Evolutionary conservation across 2,797 vertebrate genomes (phyloP).

Genomic region (Peromyscus melanophrys): DNA sequence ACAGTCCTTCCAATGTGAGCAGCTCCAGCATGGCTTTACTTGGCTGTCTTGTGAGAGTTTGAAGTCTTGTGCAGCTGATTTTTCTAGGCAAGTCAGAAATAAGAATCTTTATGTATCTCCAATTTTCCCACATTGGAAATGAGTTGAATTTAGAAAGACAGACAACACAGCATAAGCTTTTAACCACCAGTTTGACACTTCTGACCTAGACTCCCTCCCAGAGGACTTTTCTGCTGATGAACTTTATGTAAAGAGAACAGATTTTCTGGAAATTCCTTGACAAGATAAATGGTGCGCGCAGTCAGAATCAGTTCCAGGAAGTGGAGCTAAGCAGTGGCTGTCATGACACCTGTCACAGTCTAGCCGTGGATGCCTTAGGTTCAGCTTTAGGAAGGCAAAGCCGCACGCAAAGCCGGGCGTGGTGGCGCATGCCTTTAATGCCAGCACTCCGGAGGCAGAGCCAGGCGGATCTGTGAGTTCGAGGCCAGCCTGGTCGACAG

Average conservation of each 20-base stretch:
- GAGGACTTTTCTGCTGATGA: neutral
- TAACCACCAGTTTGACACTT: neutral
- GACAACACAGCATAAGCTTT: neutral
- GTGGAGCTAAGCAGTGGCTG: neutral
- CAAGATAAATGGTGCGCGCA: neutral
- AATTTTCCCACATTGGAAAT: slow-evolving; percentile 24
- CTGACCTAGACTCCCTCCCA: neutral
- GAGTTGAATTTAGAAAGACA: slow-evolving; percentile 25
- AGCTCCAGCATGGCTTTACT: too few species aligned
- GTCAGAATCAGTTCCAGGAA: slow-evolving; percentile 16
- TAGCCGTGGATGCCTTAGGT: neutral
- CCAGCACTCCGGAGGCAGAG: too few species aligned
- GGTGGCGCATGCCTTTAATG: too few species aligned
- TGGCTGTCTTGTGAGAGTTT: neutral
- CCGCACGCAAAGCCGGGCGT: too few species aligned
- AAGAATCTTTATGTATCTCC: neutral
- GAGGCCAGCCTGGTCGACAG: too few species aligned
- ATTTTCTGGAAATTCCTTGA: slow-evolving; percentile 32
- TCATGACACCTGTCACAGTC: neutral
- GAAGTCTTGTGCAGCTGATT: neutral
- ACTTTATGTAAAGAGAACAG: slow-evolving; percentile 2
- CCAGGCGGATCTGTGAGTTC: too few species aligned
- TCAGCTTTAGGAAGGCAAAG: neutral
- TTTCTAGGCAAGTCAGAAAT: slow-evolving; percentile 23
- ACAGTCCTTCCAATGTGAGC: neutral